phyloP scores from a whole-genome alignment of 2,888 invertebrate species.

The Machimus atricapillus region DNA sequence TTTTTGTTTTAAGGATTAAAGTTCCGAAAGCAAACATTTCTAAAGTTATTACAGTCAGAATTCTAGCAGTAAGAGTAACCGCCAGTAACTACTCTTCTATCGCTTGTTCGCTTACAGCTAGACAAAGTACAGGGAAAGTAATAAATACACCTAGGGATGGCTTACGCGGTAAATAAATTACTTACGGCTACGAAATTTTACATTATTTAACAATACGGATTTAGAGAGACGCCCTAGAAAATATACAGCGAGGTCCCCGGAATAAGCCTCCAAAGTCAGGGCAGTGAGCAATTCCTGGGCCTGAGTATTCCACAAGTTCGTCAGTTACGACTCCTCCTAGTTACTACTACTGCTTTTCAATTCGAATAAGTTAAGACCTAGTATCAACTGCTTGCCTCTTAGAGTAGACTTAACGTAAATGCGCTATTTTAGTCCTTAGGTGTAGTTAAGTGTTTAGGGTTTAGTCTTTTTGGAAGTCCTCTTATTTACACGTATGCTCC shows the following conservation, averaged over 20 bases:
- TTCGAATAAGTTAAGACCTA: conserved; percentile 7
- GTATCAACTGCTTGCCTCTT: conserved; percentile 37
- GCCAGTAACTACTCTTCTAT: background rate
- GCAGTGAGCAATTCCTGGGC: conserved; percentile 11
- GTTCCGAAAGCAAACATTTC: conserved; percentile 3
- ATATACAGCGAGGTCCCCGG: conserved; percentile 14
- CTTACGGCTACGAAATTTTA: conserved; percentile 29
- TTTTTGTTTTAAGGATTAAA: background rate
- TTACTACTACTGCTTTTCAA: background rate
- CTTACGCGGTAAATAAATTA: conserved; percentile 39
- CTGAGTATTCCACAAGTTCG: conserved; percentile 21
- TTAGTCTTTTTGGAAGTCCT: conserved; percentile 1
- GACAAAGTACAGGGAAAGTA: background rate
- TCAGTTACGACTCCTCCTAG: background rate
- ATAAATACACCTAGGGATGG: conserved; percentile 30
- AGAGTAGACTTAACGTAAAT: conserved; percentile 13
- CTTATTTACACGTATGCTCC: conserved; percentile 86
- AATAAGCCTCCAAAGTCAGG: background rate
- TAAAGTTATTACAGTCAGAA: conserved; percentile 5
- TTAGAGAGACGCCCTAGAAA: conserved; percentile 15
- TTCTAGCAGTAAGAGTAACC: background rate
- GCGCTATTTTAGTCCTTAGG: background rate
- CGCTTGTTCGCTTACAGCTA: background rate
- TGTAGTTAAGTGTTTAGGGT: conserved; percentile 2
- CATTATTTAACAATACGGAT: background rate